These are phyloP conservation scores for Drosophila atripex DNA, from an alignment of 2,888 invertebrate species.

Conservation along the genomic window DNA sequence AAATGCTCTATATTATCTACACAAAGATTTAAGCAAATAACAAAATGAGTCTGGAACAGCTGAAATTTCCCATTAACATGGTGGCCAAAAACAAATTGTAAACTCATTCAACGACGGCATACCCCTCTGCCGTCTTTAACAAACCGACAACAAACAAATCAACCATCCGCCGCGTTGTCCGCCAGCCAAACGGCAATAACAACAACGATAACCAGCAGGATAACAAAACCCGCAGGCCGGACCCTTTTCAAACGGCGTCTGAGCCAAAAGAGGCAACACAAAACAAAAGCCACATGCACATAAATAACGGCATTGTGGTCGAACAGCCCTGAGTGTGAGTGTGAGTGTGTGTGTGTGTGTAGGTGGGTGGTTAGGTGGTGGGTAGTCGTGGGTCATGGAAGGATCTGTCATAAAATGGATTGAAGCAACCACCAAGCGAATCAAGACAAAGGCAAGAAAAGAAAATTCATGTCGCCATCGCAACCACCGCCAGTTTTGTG, in stretches of 20 bases:
- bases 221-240: slow-evolving; percentile 29
- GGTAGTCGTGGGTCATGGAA: slow-evolving; percentile 24
- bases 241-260: slow-evolving; percentile 67
- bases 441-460: slow-evolving; percentile 24
- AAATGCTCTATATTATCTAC: neutral
- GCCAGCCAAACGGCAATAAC: slow-evolving; percentile 22
- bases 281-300: slow-evolving; percentile 71
- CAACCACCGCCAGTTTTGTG: slow-evolving; percentile 59
- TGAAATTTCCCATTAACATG: neutral
- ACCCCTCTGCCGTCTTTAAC: slow-evolving; percentile 12
- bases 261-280: slow-evolving; percentile 43
- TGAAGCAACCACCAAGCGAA: slow-evolving; percentile 37
- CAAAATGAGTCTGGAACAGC: neutral
- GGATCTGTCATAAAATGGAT: slow-evolving; percentile 64
- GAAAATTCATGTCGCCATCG: slow-evolving; percentile 49
- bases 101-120: slow-evolving; percentile 22
- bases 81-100: slow-evolving; percentile 24
- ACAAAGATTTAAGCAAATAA: neutral
- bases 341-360: neutral
- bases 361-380: slow-evolving; percentile 2
- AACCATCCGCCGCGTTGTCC: slow-evolving; percentile 29
- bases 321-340: slow-evolving; percentile 7
- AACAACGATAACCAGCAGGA: slow-evolving; percentile 24
- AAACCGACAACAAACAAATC: slow-evolving; percentile 26
- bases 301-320: slow-evolving; percentile 71